These are phyloP conservation scores for Acanthoscelides obtectus DNA, from an alignment of 2,888 invertebrate species.

Conservation along the genomic window DNA sequence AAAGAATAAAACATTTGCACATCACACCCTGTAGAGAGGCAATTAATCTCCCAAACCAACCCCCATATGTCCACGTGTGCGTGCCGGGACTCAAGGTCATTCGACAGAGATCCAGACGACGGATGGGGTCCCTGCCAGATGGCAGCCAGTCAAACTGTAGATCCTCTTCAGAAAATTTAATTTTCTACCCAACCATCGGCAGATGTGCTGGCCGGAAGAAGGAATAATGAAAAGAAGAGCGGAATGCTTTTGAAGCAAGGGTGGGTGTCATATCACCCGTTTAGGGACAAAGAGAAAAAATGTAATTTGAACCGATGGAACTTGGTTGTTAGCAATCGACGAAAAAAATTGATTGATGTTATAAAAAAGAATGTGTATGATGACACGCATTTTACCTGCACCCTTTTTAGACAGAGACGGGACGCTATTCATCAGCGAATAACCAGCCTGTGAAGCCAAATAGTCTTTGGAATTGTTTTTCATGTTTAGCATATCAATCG, in stretches of 20 bases:
- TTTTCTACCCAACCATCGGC: constrained; percentile 5
- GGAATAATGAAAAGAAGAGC: constrained; percentile 11
- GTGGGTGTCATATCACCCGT: neutral
- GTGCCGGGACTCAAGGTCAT: neutral
- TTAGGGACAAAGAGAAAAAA: neutral
- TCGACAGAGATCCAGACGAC: neutral
- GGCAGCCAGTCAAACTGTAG: neutral
- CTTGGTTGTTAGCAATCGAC: neutral
- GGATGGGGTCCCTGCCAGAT: neutral
- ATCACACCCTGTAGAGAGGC: neutral
- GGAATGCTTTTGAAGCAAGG: neutral
- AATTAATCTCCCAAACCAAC: neutral
- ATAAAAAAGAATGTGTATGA: too few species aligned
- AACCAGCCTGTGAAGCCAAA: too few species aligned
- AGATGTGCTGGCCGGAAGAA: constrained; percentile 27
- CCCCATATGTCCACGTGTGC: neutral
- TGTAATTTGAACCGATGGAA: neutral
- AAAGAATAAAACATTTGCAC: too few species aligned
- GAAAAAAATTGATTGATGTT: too few species aligned
- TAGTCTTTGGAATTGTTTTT: too few species aligned
- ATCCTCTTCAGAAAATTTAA: neutral
- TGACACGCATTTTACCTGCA: too few species aligned
- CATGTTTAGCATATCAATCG: too few species aligned
- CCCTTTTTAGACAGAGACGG: too few species aligned
- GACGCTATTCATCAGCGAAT: too few species aligned